These are phyloP conservation scores for Hephaestus fuliginosus DNA, from an alignment of 2,797 vertebrate species.

Conservation along the genomic window DNA sequence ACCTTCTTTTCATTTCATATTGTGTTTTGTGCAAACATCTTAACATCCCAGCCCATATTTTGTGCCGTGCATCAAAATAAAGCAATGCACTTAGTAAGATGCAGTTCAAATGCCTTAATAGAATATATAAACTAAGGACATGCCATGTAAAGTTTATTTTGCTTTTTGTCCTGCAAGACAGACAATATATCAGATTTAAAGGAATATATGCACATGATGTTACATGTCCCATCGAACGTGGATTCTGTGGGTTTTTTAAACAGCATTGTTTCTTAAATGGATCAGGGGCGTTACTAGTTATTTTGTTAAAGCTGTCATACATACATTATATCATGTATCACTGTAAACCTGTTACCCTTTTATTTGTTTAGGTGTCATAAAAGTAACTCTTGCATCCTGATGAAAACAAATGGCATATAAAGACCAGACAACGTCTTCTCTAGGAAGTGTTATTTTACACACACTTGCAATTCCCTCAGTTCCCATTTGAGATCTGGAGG, in stretches of 20 bases:
- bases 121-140: neutral
- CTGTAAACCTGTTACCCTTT: too few species aligned
- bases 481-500: constrained; percentile 11
- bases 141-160: too few species aligned
- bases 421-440: neutral
- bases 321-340: too few species aligned
- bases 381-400: neutral
- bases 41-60: neutral
- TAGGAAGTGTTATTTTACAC: neutral
- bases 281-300: neutral
- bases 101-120: neutral
- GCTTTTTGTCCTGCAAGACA: neutral
- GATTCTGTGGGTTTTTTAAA: neutral
- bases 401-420: neutral
- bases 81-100: neutral
- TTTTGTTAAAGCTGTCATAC: neutral
- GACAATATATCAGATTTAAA: neutral
- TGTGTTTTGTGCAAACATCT: constrained; percentile 1
- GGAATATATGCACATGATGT: neutral
- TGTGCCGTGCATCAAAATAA: neutral
- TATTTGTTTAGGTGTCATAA: neutral
- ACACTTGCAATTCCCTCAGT: constrained; percentile 18
- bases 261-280: neutral
- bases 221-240: neutral
- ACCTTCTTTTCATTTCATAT: neutral